Evolutionary conservation across 2,888 invertebrate genomes (phyloP), one percentile per base, ranked within the genome.

Genomic region (Zhuqinia jingwanae): DNA sequence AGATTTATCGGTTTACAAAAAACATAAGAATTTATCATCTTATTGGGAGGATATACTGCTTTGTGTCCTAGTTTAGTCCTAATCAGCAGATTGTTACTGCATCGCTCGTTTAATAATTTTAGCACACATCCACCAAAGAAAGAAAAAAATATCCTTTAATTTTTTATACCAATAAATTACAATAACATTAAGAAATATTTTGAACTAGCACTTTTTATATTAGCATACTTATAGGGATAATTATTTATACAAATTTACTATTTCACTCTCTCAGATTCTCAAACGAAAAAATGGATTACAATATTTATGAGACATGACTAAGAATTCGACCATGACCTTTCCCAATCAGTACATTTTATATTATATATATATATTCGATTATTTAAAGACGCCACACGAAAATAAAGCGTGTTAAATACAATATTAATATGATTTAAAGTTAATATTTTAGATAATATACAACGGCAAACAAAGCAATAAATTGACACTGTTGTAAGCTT

Each of bases 121-220:
- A 47, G 13, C 47, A 73, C 50, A 73, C 45, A 73, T 73, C 50
- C 73, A 50, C 73, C 73, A 47, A 73, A 73, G 22, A 73, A 73
- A 25, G 47, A 22, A 45, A 45, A n/a, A n/a, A n/a, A n/a, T 20
- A 20, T 20, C n/a, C 42, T 20, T 65, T 65, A 20, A 60, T 15
- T 60, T 73, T 70, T 22, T 22, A 36, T 22, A 20, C 45, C 68
- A 68, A 0, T 68, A 20, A 45, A 45, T 17, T 47, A 47, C 47
- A 47, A 8, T 22, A 47, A 27, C 13, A 45, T 25, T 73, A 15
- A 27, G 13, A n/a, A 47, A 47, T 47, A n/a, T 47, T 47, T 45
- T 73, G 50, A 45, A 73, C 50, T 73, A 47, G 13, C 15, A 17
- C 20, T 5, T 36, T 8, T 5, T 63, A 63, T 30, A 27, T 20